These are phyloP conservation scores for Eumaeus atala DNA, from an alignment of 1,140 invertebrate species.

Conservation along the genomic window DNA sequence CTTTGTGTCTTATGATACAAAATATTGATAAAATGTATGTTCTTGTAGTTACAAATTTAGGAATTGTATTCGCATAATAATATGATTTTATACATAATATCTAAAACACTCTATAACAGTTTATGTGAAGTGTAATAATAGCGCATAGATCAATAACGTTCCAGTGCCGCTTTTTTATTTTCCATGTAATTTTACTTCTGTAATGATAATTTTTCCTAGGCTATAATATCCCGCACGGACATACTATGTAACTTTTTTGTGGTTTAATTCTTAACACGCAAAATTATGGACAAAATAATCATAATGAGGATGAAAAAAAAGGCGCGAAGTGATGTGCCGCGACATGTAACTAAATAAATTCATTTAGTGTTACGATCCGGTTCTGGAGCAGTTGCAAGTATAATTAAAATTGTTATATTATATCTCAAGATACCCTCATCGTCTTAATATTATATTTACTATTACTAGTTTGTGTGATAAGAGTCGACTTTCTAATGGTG, in stretches of 20 bases:
- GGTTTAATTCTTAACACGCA: constrained; percentile 15
- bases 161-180: constrained; percentile 65
- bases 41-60: constrained; percentile 29
- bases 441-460: neutral
- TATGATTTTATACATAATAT: constrained; percentile 27
- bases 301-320: constrained; percentile 42
- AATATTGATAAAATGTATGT: constrained; percentile 50
- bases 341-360: constrained; percentile 15
- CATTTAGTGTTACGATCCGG: constrained; percentile 11
- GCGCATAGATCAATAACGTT: constrained; percentile 63
- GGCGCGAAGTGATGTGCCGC: constrained; percentile 55
- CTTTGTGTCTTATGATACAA: constrained; percentile 56
- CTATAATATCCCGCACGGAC: constrained; percentile 4
- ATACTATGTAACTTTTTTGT: constrained; percentile 12
- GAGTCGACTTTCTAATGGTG: constrained; percentile 35
- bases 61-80: constrained; percentile 33
- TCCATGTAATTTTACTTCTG: constrained; percentile 39
- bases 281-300: constrained; percentile 14
- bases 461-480: constrained; percentile 24
- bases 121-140: constrained; percentile 35
- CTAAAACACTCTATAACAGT: constrained; percentile 35
- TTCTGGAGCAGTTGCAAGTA: neutral
- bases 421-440: neutral
- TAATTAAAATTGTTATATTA: neutral
- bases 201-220: constrained; percentile 22